Evolutionary conservation across 2,888 invertebrate species (phyloP).

Genomic region (Heliconius ismenius): DNA sequence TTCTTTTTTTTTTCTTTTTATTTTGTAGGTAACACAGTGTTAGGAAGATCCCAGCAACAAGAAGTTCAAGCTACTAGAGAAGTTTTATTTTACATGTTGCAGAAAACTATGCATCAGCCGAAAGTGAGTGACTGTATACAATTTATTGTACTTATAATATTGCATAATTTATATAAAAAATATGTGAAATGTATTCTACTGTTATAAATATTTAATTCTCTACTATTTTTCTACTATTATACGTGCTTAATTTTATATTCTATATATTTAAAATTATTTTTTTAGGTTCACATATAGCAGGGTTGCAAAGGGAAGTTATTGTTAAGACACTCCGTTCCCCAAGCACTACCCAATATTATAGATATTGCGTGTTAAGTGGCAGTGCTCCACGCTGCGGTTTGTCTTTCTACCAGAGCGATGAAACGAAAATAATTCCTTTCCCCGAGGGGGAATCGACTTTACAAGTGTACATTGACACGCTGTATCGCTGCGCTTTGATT

Average conservation of each 20-base stretch:
- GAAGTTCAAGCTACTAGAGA: slow-evolving; percentile 75
- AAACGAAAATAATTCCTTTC: no score
- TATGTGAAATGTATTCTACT: no score
- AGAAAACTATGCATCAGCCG: slow-evolving; percentile 75
- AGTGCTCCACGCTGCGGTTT: neutral
- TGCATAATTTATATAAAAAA: neutral
- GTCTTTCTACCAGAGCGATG: neutral
- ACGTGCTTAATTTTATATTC: neutral
- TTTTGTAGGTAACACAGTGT: slow-evolving; percentile 58
- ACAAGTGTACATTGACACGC: no score
- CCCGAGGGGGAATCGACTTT: no score
- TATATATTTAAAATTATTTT: neutral
- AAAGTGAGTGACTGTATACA: slow-evolving; percentile 53
- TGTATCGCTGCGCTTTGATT: no score
- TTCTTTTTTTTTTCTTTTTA: neutral
- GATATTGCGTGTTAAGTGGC: neutral
- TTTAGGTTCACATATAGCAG: neutral
- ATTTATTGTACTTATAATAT: neutral
- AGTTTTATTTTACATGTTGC: slow-evolving; percentile 76
- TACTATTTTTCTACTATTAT: no score
- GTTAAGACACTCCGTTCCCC: no score
- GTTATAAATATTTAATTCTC: no score
- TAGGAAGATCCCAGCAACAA: slow-evolving; percentile 72
- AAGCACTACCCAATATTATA: no score
- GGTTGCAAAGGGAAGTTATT: no score